phyloP scores from a whole-genome alignment of 2,888 invertebrate species.

The Hecatera dysodea region DNA sequence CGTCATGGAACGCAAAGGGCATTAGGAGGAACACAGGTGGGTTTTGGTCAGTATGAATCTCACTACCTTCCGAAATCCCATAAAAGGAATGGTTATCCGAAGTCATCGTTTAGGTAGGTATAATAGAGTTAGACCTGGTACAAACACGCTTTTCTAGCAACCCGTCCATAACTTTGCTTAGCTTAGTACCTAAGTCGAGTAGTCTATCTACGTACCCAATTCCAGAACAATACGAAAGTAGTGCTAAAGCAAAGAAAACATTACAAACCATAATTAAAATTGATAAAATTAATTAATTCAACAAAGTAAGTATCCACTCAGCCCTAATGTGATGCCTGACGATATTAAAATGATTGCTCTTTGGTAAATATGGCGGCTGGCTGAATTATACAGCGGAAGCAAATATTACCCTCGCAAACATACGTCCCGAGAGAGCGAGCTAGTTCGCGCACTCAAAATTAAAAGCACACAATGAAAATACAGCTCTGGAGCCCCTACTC shows the following conservation, averaged over 20 bases:
- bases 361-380: slow-evolving; percentile 92
- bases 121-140: no score
- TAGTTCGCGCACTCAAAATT: slow-evolving; percentile 92
- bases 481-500: slow-evolving; percentile 86
- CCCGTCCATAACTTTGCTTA: neutral
- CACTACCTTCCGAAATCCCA: no score
- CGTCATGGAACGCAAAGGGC: no score
- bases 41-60: no score
- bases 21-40: no score
- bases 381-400: slow-evolving; percentile 92
- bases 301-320: slow-evolving; percentile 84
- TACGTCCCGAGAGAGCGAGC: slow-evolving; percentile 90
- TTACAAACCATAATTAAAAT: slow-evolving; percentile 76
- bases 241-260: slow-evolving; percentile 28
- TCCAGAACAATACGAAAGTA: slow-evolving; percentile 3
- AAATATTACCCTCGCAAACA: slow-evolving; percentile 92
- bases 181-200: no score
- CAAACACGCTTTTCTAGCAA: neutral
- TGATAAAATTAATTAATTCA: slow-evolving; percentile 87
- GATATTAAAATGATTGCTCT: slow-evolving; percentile 92
- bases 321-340: slow-evolving; percentile 90
- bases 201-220: neutral
- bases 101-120: neutral
- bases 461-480: slow-evolving; percentile 92
- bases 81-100: no score